A percentile compares a stretch with the other conserved stretches of the same genome.
These are phyloP conservation scores for Lanius ludovicianus DNA, from an alignment of 2,113 vertebrate species.

Conservation along the genomic window DNA sequence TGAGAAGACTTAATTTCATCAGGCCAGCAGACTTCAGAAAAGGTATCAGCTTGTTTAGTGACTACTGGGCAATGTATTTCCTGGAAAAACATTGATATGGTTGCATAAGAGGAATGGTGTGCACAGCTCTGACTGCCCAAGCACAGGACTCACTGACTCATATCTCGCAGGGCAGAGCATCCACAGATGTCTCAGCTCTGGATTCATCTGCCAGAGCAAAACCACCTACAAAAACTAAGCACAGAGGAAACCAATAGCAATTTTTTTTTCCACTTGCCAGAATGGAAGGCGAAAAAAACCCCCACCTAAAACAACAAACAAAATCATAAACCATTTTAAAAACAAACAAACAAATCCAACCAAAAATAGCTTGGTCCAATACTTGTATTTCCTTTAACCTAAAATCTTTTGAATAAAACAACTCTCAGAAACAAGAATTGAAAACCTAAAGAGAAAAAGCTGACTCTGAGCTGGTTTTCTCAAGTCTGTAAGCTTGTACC, in stretches of 20 bases:
- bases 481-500: neutral
- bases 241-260: neutral
- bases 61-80: neutral
- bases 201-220: neutral
- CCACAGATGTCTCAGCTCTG: neutral
- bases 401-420: neutral
- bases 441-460: neutral
- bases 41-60: neutral
- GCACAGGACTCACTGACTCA: neutral
- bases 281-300: neutral
- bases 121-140: neutral
- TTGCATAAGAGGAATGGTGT: neutral
- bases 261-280: neutral
- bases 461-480: neutral
- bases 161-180: neutral
- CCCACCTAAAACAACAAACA: neutral
- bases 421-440: neutral
- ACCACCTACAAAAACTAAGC: neutral
- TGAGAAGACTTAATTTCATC: neutral
- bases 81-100: neutral
- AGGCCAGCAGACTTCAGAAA: rapidly evolving
- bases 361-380: neutral
- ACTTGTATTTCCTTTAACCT: neutral
- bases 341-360: neutral
- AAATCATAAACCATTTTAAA: neutral